Conservation (phyloP, 2,113 vertebrate genomes). For the Collichthys lucidus region DNA sequence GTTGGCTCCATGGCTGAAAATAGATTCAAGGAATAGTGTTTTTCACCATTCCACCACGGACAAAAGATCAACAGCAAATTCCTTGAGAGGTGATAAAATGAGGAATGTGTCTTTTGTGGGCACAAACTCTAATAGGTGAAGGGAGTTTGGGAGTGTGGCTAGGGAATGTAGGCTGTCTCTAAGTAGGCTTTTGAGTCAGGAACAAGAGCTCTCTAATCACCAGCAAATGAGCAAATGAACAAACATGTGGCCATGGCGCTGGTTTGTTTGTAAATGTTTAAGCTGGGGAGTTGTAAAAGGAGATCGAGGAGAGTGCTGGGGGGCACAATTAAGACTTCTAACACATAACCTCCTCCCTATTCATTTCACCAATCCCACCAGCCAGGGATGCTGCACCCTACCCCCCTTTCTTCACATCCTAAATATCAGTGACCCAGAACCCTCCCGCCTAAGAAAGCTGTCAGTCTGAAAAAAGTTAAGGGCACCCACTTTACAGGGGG, state of each 20-base stretch:
- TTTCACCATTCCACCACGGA: background rate
- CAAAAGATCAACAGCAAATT: constrained; percentile 15
- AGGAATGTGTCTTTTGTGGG: constrained; percentile 10
- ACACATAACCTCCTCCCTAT: constrained; percentile 41
- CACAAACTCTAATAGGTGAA: constrained; percentile 34
- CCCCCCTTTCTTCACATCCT: constrained; percentile 4
- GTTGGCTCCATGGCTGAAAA: constrained; percentile 21
- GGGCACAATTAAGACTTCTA: constrained; percentile 65
- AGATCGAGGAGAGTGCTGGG: constrained; percentile 56
- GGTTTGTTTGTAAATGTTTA: constrained; percentile 81
- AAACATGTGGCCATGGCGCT: constrained; percentile 59
- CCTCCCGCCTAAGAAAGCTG: constrained; percentile 63
- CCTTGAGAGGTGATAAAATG: constrained; percentile 13
- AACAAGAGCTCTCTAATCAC: constrained; percentile 71
- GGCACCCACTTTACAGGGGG: constrained; percentile 74
- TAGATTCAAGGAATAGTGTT: background rate
- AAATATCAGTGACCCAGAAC: constrained; percentile 52
- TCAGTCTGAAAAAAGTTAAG: constrained; percentile 76
- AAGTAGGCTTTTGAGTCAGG: constrained; percentile 54
- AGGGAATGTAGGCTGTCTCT: background rate
- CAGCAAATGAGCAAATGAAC: constrained; percentile 69
- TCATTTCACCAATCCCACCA: constrained; percentile 30
- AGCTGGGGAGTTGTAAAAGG: constrained; percentile 58
- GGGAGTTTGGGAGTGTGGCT: constrained; percentile 29
- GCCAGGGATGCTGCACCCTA: constrained; percentile 5